These are phyloP conservation scores for Drosophila equinoxialis DNA, from an alignment of 1,140 invertebrate genomes.

Conservation along the genomic window DNA sequence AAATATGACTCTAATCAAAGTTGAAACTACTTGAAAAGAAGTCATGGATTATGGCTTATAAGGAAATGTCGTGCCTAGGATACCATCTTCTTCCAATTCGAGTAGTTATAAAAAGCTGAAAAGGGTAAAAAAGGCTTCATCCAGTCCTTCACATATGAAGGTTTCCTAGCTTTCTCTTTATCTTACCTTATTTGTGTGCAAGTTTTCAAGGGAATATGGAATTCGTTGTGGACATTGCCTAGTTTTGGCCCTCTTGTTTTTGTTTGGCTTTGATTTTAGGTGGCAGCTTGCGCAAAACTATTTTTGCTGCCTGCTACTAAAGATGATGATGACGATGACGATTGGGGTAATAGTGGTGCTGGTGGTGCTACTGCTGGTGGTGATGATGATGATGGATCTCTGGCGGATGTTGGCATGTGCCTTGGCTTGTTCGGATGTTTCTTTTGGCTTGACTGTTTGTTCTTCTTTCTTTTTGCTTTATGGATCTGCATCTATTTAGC, in stretches of 20 bases:
- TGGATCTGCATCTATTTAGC: slow-evolving; percentile 6
- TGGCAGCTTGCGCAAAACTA: slow-evolving; percentile 1
- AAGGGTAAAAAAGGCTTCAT: too few relatives aligned
- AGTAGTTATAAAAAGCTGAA: too few relatives aligned
- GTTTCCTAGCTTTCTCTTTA: too few relatives aligned
- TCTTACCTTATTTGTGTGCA: too few relatives aligned
- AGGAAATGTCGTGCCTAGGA: too few relatives aligned
- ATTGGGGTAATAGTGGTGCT: not conserved
- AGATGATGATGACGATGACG: not conserved
- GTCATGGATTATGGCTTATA: too few relatives aligned
- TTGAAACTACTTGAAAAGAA: too few relatives aligned
- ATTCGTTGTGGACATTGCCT: not conserved
- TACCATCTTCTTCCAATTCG: too few relatives aligned
- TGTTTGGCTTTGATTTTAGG: slow-evolving; percentile 11
- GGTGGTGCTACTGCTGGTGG: not conserved
- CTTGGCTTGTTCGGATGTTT: slow-evolving; percentile 1
- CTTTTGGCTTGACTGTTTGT: not conserved
- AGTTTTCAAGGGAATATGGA: not conserved
- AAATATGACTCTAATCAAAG: too few relatives aligned
- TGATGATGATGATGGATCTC: slow-evolving; percentile 2
- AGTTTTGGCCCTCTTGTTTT: not conserved
- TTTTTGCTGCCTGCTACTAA: slow-evolving; percentile 5
- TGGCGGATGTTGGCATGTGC: slow-evolving; percentile 6
- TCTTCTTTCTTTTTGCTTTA: not conserved
- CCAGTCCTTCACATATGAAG: too few relatives aligned